A percentile compares a stretch with the other conserved stretches of the same genome.
These are phyloP conservation scores for Cydia fagiglandana DNA, from an alignment of 1,140 invertebrate genomes.

Conservation along the genomic window DNA sequence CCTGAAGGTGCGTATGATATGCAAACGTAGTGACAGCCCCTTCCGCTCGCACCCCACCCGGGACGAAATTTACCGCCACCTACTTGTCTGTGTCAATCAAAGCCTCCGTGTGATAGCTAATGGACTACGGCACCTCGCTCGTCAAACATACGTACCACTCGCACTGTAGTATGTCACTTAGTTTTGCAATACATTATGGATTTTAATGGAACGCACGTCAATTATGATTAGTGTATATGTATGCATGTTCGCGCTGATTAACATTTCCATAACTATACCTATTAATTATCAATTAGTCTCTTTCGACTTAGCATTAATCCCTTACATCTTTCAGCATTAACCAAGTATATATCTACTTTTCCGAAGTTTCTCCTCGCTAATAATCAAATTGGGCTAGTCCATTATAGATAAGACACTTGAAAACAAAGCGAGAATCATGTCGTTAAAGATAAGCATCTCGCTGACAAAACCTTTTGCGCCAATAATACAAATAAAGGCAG, in stretches of 20 bases:
- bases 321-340: too few species aligned
- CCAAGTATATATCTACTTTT: too few species aligned
- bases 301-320: too few species aligned
- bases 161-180: constrained; percentile 17
- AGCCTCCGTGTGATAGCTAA: constrained; percentile 49
- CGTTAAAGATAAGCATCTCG: neutral
- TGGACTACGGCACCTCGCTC: constrained; percentile 41
- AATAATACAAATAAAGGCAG: constrained; percentile 23
- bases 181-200: constrained; percentile 10
- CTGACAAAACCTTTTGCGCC: constrained; percentile 5
- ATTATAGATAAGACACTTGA: neutral
- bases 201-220: constrained; percentile 30
- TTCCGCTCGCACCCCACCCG: constrained; percentile 53
- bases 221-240: neutral
- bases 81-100: constrained; percentile 63
- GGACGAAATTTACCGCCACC: constrained; percentile 56
- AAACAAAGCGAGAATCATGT: neutral
- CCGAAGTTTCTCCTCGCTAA: neutral
- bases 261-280: neutral
- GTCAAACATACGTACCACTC: constrained; percentile 41
- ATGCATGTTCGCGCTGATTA: neutral
- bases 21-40: constrained; percentile 33
- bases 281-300: too few species aligned
- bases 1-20: constrained; percentile 16
- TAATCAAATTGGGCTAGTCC: neutral